Base-by-base conservation (phyloP, 2,797 vertebrate genomes). In the Craterocephalus amniculus region DNA sequence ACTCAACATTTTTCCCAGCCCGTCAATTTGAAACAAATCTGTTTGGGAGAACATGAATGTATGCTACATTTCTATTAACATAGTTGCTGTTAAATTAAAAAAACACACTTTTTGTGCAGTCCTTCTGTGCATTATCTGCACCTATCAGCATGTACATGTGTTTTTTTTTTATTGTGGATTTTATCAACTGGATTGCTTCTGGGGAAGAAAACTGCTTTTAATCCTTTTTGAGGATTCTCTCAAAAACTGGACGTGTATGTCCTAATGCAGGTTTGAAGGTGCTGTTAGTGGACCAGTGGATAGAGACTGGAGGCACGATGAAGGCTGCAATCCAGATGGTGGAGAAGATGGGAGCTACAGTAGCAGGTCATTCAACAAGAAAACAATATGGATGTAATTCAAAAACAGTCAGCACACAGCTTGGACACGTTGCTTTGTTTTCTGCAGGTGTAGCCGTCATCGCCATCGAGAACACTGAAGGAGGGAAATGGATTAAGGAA, bases 241-340 rank as follows among this genome's bases (percentile, higher is more conserved):
- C n/a, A n/a, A n/a, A n/a, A n/a, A 14, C 6, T 48, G 7, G 10
- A 26, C 59, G 1, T 4, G 48, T 63, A 16, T 71, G 51, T 63
- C 11, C 55, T 22, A 8, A 48, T 3, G 27, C 82, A 97, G 96
- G 96, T 40, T 31, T 94, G 57, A 93, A 76, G n/a, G 82, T 97
- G 66, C 76, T 97, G 38, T 63, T 97, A 1, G 95, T 97, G 83
- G 96, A 97, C 87, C 96, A 97, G 87, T 97, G 96, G 96, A 91
- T 97, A 3, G 96, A 97, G 84, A 97, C 96, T 0, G 96, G 96
- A 67, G 96, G 96, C 36, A 97, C 96, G 0, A 97, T 96, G 95
- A 92, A 76, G 58, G 95, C 96, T 0, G 96, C 96, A 32, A 93
- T 96, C 56, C 87, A 90, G 83, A 92, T 97, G 84, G 85, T 96